phyloP scores from a whole-genome alignment of 2,888 invertebrate species.

The Lordiphosa andalusiaca region DNA sequence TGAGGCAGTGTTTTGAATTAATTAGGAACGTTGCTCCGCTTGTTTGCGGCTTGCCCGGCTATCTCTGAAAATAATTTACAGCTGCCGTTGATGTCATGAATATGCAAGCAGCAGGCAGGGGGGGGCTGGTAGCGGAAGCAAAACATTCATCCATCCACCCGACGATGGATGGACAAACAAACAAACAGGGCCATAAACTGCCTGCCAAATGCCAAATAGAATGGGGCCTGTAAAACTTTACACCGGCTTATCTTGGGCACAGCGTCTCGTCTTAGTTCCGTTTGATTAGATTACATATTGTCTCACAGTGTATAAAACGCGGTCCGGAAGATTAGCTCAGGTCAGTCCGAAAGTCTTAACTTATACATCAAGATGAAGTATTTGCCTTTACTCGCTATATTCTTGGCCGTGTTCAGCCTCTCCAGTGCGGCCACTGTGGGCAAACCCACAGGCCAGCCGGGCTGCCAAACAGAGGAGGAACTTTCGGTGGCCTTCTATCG shows the following conservation, averaged over 20 bases:
- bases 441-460: conserved; percentile 58
- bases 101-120: conserved; percentile 48
- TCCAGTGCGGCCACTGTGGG: conserved; percentile 18
- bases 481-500: conserved; percentile 39
- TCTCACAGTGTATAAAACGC: conserved; percentile 38
- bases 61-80: conserved; percentile 65
- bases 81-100: conserved; percentile 62
- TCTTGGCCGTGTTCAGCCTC: conserved; percentile 26
- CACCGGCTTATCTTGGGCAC: conserved; percentile 22
- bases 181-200: conserved; percentile 64
- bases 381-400: conserved; percentile 26
- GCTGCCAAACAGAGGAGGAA: conserved; percentile 60
- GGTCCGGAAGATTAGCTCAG: conserved; percentile 19
- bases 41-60: conserved; percentile 54
- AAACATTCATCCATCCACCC: conserved; percentile 35
- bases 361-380: conserved; percentile 40
- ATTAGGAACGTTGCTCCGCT: conserved; percentile 60
- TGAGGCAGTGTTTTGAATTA: conserved; percentile 75
- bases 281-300: conserved; percentile 46
- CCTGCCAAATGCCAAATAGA: conserved; percentile 37
- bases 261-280: conserved; percentile 42
- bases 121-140: conserved; percentile 13
- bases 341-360: not conserved
- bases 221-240: conserved; percentile 10
- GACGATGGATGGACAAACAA: conserved; percentile 45